These are phyloP conservation scores for Masticophis lateralis DNA, from an alignment of 2,797 vertebrate genomes.

Conservation along the genomic window DNA sequence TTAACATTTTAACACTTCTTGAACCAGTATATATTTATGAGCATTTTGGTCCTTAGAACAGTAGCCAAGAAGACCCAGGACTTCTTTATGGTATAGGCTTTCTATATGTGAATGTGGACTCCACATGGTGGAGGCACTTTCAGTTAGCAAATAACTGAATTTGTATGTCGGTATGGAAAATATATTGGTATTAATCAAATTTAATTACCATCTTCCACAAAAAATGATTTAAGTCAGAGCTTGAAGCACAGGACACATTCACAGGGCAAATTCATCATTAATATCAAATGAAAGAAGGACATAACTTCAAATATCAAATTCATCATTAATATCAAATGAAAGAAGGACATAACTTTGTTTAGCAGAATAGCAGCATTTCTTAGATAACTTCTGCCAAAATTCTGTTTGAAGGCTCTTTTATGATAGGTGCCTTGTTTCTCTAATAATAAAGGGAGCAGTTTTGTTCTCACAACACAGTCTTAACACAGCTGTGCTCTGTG, in stretches of 20 bases:
- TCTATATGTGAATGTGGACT: neutral
- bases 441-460: constrained; percentile 2
- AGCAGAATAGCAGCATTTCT: neutral
- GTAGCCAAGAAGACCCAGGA: neutral
- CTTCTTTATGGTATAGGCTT: neutral
- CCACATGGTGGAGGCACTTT: neutral
- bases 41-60: neutral
- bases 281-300: too few species aligned
- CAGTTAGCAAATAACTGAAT: neutral
- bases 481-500: neutral
- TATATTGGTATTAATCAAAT: neutral
- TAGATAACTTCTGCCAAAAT: neutral
- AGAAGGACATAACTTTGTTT: neutral
- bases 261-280: neutral
- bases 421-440: constrained; percentile 3
- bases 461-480: neutral
- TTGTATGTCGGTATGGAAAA: neutral
- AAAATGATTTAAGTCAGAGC: neutral
- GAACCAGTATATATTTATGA: neutral
- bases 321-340: neutral
- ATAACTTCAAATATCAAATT: neutral
- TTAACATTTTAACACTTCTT: neutral
- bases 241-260: neutral
- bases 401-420: constrained; percentile 1
- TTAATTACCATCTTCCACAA: neutral